These are phyloP conservation scores for Oceanodroma tethys DNA, from an alignment of 2,113 vertebrate species.

Conservation along the genomic window DNA sequence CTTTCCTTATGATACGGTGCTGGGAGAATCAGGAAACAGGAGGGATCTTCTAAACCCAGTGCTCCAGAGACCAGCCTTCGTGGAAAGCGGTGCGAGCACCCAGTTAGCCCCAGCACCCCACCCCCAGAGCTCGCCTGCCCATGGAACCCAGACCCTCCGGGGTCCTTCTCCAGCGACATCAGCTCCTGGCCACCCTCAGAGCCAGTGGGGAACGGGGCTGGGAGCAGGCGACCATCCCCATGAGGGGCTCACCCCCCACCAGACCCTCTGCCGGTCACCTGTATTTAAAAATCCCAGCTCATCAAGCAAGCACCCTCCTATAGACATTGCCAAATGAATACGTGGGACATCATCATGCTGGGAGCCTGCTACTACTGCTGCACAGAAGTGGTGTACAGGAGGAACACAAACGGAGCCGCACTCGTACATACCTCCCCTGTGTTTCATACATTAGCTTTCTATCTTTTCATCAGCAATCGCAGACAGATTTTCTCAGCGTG, in stretches of 20 bases:
- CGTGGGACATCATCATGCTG: accelerated
- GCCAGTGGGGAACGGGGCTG: too few relatives aligned
- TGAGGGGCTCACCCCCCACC: background rate
- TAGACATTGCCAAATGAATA: accelerated
- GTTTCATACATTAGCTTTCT: conserved; percentile 35
- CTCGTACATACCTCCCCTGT: background rate
- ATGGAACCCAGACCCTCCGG: accelerated
- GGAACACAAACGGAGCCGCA: background rate
- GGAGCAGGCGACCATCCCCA: too few relatives aligned
- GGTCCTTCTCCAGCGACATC: background rate
- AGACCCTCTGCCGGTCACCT: background rate
- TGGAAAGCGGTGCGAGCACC: accelerated
- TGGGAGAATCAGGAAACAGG: background rate
- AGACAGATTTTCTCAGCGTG: conserved; percentile 67
- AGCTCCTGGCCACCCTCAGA: background rate
- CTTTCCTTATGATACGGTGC: background rate
- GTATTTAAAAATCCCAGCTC: background rate
- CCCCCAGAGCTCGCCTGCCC: background rate
- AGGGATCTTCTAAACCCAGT: background rate
- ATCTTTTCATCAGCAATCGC: conserved; percentile 47
- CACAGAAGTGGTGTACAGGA: background rate
- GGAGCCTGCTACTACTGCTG: background rate
- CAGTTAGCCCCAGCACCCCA: background rate
- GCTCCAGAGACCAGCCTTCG: background rate
- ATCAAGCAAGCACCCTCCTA: background rate